phyloP scores from a whole-genome alignment of 1,140 invertebrate species.

The Globodera rostochiensis region DNA sequence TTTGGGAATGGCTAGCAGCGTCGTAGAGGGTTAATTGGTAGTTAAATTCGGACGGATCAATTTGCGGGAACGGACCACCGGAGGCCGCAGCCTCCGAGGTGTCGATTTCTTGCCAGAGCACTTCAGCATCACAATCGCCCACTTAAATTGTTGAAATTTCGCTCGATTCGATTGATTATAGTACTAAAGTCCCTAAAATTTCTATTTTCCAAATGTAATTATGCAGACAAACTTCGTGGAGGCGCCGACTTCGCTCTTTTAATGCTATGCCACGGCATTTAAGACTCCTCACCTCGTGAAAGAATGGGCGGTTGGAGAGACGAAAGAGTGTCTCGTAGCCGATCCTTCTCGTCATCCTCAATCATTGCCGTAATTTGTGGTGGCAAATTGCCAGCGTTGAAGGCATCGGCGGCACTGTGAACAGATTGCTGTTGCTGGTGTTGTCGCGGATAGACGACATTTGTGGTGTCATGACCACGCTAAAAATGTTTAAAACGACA shows the following conservation, averaged over 20 bases:
- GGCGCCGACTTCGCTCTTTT: too few species aligned
- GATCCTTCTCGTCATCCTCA: conserved; percentile 58
- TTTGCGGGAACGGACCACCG: conserved; percentile 63
- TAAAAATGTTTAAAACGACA: not conserved
- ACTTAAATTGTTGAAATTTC: not conserved
- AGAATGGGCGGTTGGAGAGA: conserved; percentile 49
- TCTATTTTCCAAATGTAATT: not conserved
- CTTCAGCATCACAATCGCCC: conserved; percentile 45
- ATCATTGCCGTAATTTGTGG: conserved; percentile 31
- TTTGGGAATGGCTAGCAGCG: not conserved
- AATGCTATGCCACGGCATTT: not conserved
- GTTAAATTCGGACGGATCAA: conserved; percentile 57
- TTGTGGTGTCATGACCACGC: not conserved
- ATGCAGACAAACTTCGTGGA: not conserved
- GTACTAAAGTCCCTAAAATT: too few species aligned
- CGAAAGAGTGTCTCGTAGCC: conserved; percentile 51
- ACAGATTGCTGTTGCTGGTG: conserved; percentile 19
- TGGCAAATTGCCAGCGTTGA: conserved; percentile 14
- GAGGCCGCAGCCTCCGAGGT: conserved; percentile 60
- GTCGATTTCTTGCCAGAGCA: conserved; percentile 60
- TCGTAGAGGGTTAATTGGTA: conserved; percentile 60
- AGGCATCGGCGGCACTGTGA: not conserved
- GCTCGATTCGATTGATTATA: too few species aligned
- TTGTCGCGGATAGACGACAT: not conserved
- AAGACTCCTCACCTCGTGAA: conserved; percentile 14